phyloP scores from a whole-genome alignment of 2,888 invertebrate genomes.

The Cheilosia grossa region DNA sequence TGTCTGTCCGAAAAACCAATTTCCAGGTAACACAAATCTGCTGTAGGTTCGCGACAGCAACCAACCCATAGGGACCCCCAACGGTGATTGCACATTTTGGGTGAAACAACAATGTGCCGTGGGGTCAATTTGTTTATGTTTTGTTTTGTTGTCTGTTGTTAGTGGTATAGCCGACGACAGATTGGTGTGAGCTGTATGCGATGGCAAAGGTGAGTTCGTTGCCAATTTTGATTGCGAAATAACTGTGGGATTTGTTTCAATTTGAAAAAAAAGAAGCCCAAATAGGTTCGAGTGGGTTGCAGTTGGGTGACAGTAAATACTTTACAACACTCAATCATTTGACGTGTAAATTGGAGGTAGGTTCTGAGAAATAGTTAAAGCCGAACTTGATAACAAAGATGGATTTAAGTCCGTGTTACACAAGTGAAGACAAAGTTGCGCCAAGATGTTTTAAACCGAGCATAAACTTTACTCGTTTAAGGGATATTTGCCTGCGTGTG shows the following conservation, averaged over 20 bases:
- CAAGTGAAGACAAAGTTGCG: too few species aligned
- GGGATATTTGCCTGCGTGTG: too few species aligned
- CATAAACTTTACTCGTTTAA: too few species aligned
- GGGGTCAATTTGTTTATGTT: conserved; percentile 63
- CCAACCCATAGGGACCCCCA: conserved; percentile 63
- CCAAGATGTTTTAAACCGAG: too few species aligned
- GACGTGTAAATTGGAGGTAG: too few species aligned
- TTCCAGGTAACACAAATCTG: conserved; percentile 61
- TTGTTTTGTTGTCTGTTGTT: conserved; percentile 16
- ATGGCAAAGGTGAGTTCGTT: conserved; percentile 58
- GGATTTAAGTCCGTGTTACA: too few species aligned
- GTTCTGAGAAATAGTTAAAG: too few species aligned
- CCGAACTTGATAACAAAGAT: too few species aligned
- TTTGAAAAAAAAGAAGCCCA: conserved; percentile 33
- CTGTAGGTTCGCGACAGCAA: conserved; percentile 42
- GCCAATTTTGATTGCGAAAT: conserved; percentile 59
- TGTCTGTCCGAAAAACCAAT: conserved; percentile 49
- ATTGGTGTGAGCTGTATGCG: conserved; percentile 54
- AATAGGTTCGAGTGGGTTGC: conserved; percentile 13
- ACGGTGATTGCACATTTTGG: conserved; percentile 66
- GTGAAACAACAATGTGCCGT: conserved; percentile 60
- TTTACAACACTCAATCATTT: too few species aligned
- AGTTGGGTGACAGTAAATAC: conserved; percentile 1
- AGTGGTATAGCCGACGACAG: conserved; percentile 54
- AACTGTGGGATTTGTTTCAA: conserved; percentile 34